Base-by-base conservation (phyloP, 2,113 vertebrate genomes). In the Psammodynastes pulverulentus region DNA sequence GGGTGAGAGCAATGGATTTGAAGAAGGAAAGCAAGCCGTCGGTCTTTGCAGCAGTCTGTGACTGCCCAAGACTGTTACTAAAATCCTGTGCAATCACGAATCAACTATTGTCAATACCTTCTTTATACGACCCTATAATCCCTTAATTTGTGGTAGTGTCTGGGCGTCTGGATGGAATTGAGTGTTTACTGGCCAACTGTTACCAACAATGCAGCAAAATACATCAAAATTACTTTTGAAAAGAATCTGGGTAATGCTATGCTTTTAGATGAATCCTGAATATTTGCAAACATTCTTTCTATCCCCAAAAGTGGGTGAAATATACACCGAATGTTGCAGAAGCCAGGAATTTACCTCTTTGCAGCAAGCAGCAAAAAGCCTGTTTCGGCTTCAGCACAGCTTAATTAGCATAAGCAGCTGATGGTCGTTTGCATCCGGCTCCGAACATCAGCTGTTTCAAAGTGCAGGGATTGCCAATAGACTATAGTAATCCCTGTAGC, bases 1-100 rank as follows among this genome's bases (percentile, higher is more conserved):
- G 52, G 12, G 53, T 93, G 48, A 72, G 3, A 3, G 52, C 17
- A 49, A 23, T 86, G 54, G 52, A 29, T 92, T 90, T 92, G 46
- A 62, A 92, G 72, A 10, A 53, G 89, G 93, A 62, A 45, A 95
- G 92, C 86, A 87, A 93, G 84, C 39, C 87, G 24, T 88, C 85
- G 89, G 84, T 92, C 87, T 9, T 0, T 79, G n/a, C n/a, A 19
- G 72, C 72, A 79, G 34, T 39, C n/a, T 39, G 6, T 79, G 45
- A 58, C 7, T 92, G 53, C 93, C 67, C 53, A 91, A 52, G 1
- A 48, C 39, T 34, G 88, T 19, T 94, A 46, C 46, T 49, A 92
- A 79, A 87, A 34, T 24, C 48, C 54, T 72, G 34, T 26, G 88
- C 87, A 94, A 88, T 93, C 90, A 90, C 67, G 52, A 89, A 51